phyloP scores from a whole-genome alignment of 2,113 vertebrate genomes.

The Aleadryas rufinucha region DNA sequence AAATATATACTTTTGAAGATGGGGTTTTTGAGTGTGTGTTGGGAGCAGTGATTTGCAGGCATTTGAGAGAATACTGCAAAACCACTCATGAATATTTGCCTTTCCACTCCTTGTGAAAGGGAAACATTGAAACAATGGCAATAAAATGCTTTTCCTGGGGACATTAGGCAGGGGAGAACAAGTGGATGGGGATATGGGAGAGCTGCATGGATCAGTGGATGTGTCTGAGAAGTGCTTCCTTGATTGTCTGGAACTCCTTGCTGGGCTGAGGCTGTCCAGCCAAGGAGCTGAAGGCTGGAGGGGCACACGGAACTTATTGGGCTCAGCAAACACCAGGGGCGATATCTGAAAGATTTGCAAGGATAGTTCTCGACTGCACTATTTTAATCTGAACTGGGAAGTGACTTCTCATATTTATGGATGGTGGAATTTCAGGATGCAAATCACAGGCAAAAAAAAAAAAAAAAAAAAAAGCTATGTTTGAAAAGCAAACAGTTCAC shows the following conservation, averaged over 20 bases:
- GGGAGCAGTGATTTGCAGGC: not conserved
- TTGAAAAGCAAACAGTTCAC: not conserved
- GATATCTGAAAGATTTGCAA: not conserved
- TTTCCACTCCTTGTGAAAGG: not conserved
- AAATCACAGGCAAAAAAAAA: rapidly evolving
- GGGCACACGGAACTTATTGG: rapidly evolving
- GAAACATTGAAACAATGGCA: not conserved
- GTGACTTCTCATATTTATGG: not conserved
- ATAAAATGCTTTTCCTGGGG: not conserved
- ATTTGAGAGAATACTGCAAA: not conserved
- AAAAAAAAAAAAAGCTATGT: not conserved
- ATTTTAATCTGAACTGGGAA: not conserved
- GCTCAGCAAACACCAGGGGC: not conserved
- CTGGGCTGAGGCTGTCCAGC: not conserved
- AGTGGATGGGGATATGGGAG: not conserved
- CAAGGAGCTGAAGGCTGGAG: not conserved
- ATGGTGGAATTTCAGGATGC: not conserved
- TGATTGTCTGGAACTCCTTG: not conserved
- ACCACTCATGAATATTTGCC: not conserved
- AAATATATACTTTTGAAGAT: not conserved
- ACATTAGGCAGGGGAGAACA: rapidly evolving
- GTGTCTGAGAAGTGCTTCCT: not conserved
- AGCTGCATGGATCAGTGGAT: not conserved
- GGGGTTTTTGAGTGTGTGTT: not conserved
- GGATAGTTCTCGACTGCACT: not conserved